Evolutionary conservation across 2,888 invertebrate genomes (phyloP), one percentile per base, ranked within the genome.

Genomic region (Uloborus plumipes): DNA sequence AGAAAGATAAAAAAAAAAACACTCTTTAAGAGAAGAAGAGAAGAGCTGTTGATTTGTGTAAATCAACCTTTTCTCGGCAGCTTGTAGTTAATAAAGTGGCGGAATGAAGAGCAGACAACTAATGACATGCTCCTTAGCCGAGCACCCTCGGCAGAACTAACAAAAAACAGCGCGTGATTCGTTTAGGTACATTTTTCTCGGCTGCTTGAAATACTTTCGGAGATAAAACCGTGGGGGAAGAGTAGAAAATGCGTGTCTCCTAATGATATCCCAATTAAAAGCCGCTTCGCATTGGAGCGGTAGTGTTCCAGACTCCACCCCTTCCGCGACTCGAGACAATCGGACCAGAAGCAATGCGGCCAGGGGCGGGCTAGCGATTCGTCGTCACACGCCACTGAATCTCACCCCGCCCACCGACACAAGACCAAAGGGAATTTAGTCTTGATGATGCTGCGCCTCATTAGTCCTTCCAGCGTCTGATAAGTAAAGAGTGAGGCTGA

Each of bases 311-410:
- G 49, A 65, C 78, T 71, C 78, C 78, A 65, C 78, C 78, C 59
- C 70, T 71, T 78, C 66, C 49, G 58, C 31, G 74, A 74, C 74
- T 50, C 55, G 58, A 74, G 74, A 74, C 74, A 81, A 81, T 81
- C 80, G 70, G 70, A 74, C 75, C 70, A 70, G 65, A 74, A 69
- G 66, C 59, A 71, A 78, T 78, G 78, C 71, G 65, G 65, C 62
- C 51, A 55, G 51, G 59, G 64, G 51, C 55, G 64, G 73, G 80
- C 69, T 70, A 70, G 74, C 64, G 80, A 81, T 81, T 81, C 80
- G 74, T 67, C 80, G 80, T 81, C 80, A 74, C 80, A 65, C 74
- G 64, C 69, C 70, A 78, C 58, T 70, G 77, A 61, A 55, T 59
- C 64, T 58, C 18, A 50, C 74, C 80, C 69, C 80, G 69, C 80